Percentiles rank a stretch among this genome's conserved stretches.
Conservation (phyloP, 1,140 invertebrate species). For the Cardiocondyla obscurior region DNA sequence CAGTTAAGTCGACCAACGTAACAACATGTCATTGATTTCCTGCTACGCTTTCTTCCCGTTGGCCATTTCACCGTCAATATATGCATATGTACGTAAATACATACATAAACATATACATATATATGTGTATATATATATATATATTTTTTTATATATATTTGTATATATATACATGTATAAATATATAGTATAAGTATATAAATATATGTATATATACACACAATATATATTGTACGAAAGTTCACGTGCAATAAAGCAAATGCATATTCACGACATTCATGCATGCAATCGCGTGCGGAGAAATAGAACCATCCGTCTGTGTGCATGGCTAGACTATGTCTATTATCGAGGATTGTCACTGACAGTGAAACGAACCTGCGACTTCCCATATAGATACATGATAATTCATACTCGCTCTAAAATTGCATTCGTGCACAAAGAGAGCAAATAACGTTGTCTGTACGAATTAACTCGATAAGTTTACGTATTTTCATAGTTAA, state of each 20-base stretch:
- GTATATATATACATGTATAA: background rate
- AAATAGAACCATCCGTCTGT: background rate
- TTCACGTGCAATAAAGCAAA: slow-evolving; percentile 47
- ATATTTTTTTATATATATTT: too few species aligned
- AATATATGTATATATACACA: background rate
- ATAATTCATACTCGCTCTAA: background rate
- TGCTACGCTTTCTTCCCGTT: slow-evolving; percentile 78
- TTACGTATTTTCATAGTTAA: background rate
- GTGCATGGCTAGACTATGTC: background rate
- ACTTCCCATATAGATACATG: background rate
- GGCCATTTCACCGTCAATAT: slow-evolving; percentile 69
- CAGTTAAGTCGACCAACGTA: slow-evolving; percentile 65
- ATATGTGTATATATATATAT: background rate
- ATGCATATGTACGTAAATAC: background rate
- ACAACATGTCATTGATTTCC: slow-evolving; percentile 68
- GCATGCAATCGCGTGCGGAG: slow-evolving; percentile 34
- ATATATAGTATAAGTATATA: background rate
- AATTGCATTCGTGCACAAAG: background rate
- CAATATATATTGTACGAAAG: slow-evolving; percentile 28
- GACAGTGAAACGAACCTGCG: slow-evolving; percentile 10
- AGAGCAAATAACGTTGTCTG: background rate
- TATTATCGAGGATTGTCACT: background rate
- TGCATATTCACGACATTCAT: slow-evolving; percentile 11
- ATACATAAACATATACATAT: too few species aligned
- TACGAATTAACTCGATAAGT: background rate